phyloP scores from a whole-genome alignment of 2,797 vertebrate species.

The Hoplostethus mediterraneus region DNA sequence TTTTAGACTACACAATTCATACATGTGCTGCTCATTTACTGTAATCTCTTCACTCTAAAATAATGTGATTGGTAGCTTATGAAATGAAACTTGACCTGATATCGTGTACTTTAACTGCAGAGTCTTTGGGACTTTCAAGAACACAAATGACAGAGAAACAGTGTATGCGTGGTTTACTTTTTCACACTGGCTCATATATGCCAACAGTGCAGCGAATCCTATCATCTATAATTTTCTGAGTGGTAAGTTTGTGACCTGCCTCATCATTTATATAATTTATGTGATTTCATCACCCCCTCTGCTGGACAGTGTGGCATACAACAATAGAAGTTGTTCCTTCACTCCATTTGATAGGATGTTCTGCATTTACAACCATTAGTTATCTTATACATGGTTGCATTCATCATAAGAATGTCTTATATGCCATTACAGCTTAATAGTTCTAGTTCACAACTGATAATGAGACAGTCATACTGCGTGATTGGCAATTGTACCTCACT shows the following conservation, averaged over 20 bases:
- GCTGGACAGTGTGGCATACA: conserved; percentile 53
- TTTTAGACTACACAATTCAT: not conserved
- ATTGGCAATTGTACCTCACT: no score
- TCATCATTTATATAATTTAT: not conserved
- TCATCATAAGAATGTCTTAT: not conserved
- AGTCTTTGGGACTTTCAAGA: conserved; percentile 94
- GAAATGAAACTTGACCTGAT: not conserved
- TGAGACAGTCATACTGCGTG: no score
- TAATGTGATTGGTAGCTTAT: not conserved
- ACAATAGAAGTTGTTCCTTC: not conserved
- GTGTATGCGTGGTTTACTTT: conserved; percentile 98
- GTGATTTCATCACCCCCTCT: conserved; percentile 62
- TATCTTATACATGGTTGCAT: not conserved
- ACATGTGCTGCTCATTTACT: not conserved
- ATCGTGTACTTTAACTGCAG: conserved; percentile 72
- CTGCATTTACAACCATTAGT: no score
- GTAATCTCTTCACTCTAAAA: not conserved
- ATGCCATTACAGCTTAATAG: no score
- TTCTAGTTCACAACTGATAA: no score
- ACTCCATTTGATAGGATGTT: no score
- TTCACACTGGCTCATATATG: conserved; percentile 98
- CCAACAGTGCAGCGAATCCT: conserved; percentile 97
- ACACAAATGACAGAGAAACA: conserved; percentile 92
- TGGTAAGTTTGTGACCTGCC: conserved; percentile 84
- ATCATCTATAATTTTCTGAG: conserved; percentile 99